Conservation (phyloP, 1,140 invertebrate genomes). For the Drosophila insularis region DNA sequence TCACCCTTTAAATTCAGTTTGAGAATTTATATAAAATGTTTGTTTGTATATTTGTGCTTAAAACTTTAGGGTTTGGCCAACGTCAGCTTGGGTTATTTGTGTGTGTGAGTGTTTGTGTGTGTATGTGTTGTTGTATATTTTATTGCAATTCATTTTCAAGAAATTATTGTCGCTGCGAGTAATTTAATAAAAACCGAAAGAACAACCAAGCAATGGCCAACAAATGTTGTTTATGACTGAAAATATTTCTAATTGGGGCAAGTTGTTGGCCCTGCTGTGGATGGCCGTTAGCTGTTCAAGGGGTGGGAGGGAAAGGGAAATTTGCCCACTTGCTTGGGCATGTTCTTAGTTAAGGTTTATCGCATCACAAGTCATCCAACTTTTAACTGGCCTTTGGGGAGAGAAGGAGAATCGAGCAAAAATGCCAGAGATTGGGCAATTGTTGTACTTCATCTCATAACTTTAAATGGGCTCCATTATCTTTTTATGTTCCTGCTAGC, state of each 20-base stretch:
- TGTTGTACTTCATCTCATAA: constrained; percentile 13
- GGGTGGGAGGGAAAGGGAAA: not conserved
- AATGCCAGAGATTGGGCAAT: not conserved
- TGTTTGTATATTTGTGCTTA: not conserved
- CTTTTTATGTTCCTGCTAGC: constrained; percentile 36
- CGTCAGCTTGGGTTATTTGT: not conserved
- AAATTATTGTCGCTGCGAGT: constrained; percentile 64
- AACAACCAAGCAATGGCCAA: constrained; percentile 34
- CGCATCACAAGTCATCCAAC: constrained; percentile 1
- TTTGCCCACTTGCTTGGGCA: not conserved
- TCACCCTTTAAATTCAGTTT: not conserved
- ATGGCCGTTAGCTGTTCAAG: not conserved
- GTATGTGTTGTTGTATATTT: constrained; percentile 36
- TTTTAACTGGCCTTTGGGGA: constrained; percentile 5
- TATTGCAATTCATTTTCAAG: constrained; percentile 52
- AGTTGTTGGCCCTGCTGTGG: constrained; percentile 22
- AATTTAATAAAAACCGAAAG: constrained; percentile 67
- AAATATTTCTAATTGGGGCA: constrained; percentile 71
- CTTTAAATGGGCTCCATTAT: constrained; percentile 31
- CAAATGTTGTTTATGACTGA: constrained; percentile 74
- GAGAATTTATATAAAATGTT: not conserved
- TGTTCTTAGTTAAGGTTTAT: not conserved
- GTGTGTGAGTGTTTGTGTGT: not conserved
- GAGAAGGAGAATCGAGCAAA: not conserved
- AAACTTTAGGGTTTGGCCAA: not conserved